Percentiles rank a stretch among this genome's conserved stretches.
phyloP scores from a whole-genome alignment of 2,888 invertebrate genomes.

The Meghimatium bilineatum region DNA sequence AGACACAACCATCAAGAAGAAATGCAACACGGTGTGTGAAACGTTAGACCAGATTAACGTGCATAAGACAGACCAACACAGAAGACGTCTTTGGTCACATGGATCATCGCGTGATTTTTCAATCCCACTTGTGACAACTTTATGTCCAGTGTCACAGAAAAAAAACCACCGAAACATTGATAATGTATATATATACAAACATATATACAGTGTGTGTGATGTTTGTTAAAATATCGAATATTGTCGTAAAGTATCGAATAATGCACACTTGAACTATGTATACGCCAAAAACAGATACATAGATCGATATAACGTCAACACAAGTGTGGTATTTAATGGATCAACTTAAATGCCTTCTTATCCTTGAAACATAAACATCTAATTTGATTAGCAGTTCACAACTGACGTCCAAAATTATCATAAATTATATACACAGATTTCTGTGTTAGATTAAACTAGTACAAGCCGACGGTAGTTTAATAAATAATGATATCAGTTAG shows the following conservation, averaged over 20 bases:
- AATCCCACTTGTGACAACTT: neutral
- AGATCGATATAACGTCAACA: no score
- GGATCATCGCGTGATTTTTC: neutral
- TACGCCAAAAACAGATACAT: no score
- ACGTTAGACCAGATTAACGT: neutral
- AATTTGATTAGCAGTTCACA: no score
- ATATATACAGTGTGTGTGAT: neutral
- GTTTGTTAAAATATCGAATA: neutral
- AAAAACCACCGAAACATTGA: slow-evolving; percentile 26
- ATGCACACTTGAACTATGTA: no score
- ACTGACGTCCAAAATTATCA: no score
- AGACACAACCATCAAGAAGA: neutral
- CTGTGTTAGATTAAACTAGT: no score
- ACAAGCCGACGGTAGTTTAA: no score
- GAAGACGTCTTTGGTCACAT: neutral
- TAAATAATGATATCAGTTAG: no score
- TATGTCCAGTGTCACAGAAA: slow-evolving; percentile 7
- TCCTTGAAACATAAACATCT: no score
- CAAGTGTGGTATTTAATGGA: no score
- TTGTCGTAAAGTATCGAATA: neutral
- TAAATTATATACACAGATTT: no score
- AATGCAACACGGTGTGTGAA: neutral
- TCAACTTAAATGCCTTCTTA: no score
- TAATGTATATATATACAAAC: neutral
- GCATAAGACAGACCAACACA: neutral